A percentile compares a stretch with the other conserved stretches of the same genome.
Evolutionary conservation across 1,140 invertebrate species (phyloP).

Genomic region (Drosophila parabipectinata): DNA sequence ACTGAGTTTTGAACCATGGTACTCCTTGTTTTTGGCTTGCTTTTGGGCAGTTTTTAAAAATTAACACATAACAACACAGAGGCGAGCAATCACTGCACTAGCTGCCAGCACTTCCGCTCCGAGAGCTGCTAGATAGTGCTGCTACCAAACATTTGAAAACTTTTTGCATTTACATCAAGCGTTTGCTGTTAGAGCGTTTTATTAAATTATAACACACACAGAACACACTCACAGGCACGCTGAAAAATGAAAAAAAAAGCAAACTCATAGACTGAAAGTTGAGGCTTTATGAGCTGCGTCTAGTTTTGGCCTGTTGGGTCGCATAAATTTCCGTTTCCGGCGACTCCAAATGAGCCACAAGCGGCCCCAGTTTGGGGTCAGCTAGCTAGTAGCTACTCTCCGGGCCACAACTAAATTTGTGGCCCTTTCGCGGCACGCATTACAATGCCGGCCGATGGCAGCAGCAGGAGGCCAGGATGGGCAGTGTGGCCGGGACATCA

Average conservation of each 20-base stretch:
- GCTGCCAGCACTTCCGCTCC: conserved; percentile 73
- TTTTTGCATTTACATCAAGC: conserved; percentile 81
- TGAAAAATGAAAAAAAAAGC: background rate
- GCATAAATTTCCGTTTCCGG: conserved; percentile 73
- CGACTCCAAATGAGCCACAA: conserved; percentile 73
- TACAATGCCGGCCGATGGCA: conserved; percentile 56
- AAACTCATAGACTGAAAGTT: conserved; percentile 45
- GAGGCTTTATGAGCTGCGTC: conserved; percentile 52
- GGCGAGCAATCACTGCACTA: conserved; percentile 63
- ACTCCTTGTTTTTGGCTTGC: conserved; percentile 27
- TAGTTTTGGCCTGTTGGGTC: conserved; percentile 59
- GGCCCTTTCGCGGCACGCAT: conserved; percentile 72
- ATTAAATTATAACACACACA: conserved; percentile 73
- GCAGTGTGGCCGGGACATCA: conserved; percentile 51
- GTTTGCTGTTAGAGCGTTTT: conserved; percentile 78
- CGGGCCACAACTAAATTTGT: conserved; percentile 58
- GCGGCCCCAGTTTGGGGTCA: conserved; percentile 54
- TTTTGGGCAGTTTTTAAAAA: conserved; percentile 79
- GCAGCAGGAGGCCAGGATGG: conserved; percentile 17
- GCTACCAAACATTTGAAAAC: conserved; percentile 76
- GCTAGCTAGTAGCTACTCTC: conserved; percentile 17
- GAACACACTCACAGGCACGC: conserved; percentile 36
- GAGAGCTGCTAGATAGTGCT: conserved; percentile 33
- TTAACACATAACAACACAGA: conserved; percentile 69
- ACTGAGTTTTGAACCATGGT: conserved; percentile 49